These are phyloP conservation scores for Lasius platythorax DNA, from an alignment of 2,888 invertebrate genomes.

Conservation along the genomic window DNA sequence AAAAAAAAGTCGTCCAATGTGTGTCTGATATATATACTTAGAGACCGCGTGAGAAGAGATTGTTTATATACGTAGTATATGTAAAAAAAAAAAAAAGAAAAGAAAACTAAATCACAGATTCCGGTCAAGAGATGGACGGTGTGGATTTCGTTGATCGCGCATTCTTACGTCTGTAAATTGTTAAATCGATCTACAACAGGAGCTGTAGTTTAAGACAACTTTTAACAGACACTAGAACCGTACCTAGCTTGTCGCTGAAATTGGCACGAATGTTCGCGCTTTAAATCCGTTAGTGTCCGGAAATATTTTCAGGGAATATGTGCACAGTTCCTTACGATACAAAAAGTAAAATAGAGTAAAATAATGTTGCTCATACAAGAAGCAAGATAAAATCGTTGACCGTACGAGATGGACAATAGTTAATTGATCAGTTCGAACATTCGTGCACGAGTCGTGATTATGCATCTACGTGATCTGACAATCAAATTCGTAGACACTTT, in stretches of 20 bases:
- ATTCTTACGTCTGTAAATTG: conserved; percentile 69
- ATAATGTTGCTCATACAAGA: conserved; percentile 5
- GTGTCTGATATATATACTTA: conserved; percentile 71
- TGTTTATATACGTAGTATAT: conserved; percentile 50
- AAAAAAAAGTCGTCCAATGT: conserved; percentile 70
- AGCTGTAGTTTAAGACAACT: conserved; percentile 84
- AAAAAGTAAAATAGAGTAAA: conserved; percentile 16
- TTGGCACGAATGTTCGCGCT: conserved; percentile 46
- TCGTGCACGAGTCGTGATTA: conserved; percentile 42
- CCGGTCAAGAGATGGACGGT: conserved; percentile 26
- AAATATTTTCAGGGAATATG: conserved; percentile 33
- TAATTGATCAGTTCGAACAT: conserved; percentile 34
- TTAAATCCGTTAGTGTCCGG: neutral
- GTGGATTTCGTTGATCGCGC: conserved; percentile 70
- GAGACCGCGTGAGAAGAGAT: conserved; percentile 44
- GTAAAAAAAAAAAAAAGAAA: conserved; percentile 31
- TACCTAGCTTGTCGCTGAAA: conserved; percentile 69
- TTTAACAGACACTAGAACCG: conserved; percentile 82
- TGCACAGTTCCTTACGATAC: conserved; percentile 29
- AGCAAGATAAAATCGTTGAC: neutral
- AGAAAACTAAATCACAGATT: conserved; percentile 13
- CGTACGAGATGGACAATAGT: conserved; percentile 18
- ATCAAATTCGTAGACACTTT: conserved; percentile 1
- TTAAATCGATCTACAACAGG: conserved; percentile 77
- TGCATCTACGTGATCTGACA: conserved; percentile 35